These are phyloP conservation scores for Alloscopus bannaensis DNA, from an alignment of 2,888 invertebrate genomes.

Conservation along the genomic window DNA sequence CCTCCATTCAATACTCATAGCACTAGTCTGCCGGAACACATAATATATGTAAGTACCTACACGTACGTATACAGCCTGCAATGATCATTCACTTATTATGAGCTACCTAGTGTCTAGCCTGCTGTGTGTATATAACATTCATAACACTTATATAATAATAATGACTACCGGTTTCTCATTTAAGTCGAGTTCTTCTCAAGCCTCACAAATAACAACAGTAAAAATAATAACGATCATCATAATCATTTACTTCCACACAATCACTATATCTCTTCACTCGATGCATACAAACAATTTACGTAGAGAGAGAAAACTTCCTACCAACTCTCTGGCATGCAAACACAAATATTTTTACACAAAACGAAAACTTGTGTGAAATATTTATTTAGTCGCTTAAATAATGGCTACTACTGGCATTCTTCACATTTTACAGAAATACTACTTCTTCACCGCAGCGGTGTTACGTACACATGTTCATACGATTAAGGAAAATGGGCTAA, in stretches of 20 bases:
- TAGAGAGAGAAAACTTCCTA: no score
- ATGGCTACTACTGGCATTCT: background rate
- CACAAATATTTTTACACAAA: background rate
- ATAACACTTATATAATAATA: slow-evolving; percentile 45
- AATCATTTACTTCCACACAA: slow-evolving; percentile 25
- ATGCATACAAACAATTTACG: no score
- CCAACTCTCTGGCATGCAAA: no score
- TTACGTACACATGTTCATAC: no score
- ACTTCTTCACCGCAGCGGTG: no score
- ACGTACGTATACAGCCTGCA: background rate
- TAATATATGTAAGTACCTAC: no score
- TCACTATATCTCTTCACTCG: no score
- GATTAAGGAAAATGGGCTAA: no score
- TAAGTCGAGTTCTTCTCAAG: slow-evolving; percentile 29
- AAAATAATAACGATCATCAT: slow-evolving; percentile 46
- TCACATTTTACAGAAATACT: background rate
- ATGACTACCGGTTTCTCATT: slow-evolving; percentile 52
- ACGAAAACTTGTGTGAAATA: background rate
- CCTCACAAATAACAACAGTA: slow-evolving; percentile 46
- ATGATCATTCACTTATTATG: slow-evolving; percentile 9
- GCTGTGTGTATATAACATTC: slow-evolving; percentile 39
- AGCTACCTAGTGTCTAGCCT: slow-evolving; percentile 11
- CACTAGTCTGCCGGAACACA: background rate
- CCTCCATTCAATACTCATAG: slow-evolving; percentile 1
- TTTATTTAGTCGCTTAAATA: slow-evolving; percentile 2